These are phyloP conservation scores for Syrmaticus mikado DNA, from an alignment of 2,113 vertebrate species.

Conservation along the genomic window DNA sequence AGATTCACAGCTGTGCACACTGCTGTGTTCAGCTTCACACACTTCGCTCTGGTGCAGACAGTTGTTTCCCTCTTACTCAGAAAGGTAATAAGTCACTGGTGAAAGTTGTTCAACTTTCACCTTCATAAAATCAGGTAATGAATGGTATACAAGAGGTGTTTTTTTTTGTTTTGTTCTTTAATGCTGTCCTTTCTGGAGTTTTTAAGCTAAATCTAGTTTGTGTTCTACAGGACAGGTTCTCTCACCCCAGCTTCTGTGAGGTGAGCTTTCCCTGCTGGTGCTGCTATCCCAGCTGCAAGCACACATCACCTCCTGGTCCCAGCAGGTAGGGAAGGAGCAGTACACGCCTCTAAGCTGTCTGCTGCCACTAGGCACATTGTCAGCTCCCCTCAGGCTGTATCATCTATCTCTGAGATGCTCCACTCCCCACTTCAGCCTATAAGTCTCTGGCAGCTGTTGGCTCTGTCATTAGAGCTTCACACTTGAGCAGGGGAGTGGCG, in stretches of 20 bases:
- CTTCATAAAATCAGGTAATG: neutral
- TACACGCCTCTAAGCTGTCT: neutral
- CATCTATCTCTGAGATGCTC: neutral
- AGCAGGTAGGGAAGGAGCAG: neutral
- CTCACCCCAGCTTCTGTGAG: neutral
- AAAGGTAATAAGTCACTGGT: neutral
- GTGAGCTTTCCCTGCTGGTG: neutral
- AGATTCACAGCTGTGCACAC: neutral
- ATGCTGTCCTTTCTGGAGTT: neutral
- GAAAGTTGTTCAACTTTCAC: neutral
- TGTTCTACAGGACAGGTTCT: neutral
- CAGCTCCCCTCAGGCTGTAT: neutral
- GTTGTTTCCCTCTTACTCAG: neutral
- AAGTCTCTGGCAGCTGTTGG: constrained; percentile 8
- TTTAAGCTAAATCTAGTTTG: neutral
- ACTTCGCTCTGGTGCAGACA: neutral
- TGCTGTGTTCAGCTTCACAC: neutral
- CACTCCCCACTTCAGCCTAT: neutral
- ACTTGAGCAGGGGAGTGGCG: accelerated
- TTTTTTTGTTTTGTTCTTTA: neutral
- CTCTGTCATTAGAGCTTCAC: neutral
- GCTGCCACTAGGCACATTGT: neutral
- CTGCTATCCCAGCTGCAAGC: neutral
- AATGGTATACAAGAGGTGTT: neutral
- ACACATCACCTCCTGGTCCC: accelerated